These are phyloP conservation scores for Punctoribates punctum DNA, from an alignment of 2,888 invertebrate species.

Conservation along the genomic window DNA sequence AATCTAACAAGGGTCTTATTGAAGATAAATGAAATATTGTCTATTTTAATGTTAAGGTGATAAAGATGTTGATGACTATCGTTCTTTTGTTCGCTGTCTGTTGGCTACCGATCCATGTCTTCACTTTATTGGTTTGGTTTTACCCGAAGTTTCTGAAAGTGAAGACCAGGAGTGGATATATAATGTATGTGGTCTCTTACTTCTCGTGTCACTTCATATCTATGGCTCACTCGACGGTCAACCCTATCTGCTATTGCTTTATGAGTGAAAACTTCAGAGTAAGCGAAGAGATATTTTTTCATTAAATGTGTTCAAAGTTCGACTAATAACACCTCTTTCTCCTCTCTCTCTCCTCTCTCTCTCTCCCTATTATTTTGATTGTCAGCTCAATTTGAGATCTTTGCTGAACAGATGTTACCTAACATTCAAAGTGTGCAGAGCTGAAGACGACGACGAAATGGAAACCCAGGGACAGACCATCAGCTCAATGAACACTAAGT, in stretches of 20 bases:
- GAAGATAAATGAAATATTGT: no score
- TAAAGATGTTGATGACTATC: slow-evolving; percentile 33
- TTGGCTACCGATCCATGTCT: slow-evolving; percentile 42
- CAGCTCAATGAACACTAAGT: not conserved
- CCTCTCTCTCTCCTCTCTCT: no score
- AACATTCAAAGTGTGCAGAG: slow-evolving; percentile 9
- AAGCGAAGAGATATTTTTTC: no score
- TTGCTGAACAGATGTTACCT: slow-evolving; percentile 15
- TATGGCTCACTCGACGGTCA: slow-evolving; percentile 37
- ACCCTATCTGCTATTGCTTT: slow-evolving; percentile 38
- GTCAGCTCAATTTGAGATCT: slow-evolving; percentile 17
- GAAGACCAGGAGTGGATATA: not conserved
- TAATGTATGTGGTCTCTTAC: not conserved
- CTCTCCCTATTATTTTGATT: not conserved
- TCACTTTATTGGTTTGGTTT: slow-evolving; percentile 31
- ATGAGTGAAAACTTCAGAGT: slow-evolving; percentile 41
- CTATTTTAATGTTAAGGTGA: slow-evolving; percentile 18
- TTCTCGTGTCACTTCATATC: slow-evolving; percentile 38
- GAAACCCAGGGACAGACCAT: slow-evolving; percentile 26
- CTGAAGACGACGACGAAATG: not conserved
- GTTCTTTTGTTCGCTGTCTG: slow-evolving; percentile 34
- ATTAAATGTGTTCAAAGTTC: no score
- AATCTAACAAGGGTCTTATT: no score
- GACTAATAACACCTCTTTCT: no score
- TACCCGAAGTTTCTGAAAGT: slow-evolving; percentile 19